phyloP scores from a whole-genome alignment of 1,140 invertebrate genomes.

The Orussus abietinus region DNA sequence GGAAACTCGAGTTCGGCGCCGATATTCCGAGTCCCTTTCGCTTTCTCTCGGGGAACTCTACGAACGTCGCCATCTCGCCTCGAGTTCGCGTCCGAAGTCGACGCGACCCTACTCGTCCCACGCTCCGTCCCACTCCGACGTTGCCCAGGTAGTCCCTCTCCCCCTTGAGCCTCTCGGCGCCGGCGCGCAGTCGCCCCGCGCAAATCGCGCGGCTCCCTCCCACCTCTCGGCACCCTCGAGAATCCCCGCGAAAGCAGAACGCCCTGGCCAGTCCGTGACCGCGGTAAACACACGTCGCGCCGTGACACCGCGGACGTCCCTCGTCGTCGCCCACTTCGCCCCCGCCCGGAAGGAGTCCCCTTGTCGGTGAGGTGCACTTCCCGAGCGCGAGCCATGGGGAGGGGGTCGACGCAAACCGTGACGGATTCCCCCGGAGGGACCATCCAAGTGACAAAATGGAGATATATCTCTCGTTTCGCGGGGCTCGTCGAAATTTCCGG shows the following conservation, averaged over 20 bases:
- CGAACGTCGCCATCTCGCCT: background rate
- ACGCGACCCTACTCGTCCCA: background rate
- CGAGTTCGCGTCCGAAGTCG: background rate
- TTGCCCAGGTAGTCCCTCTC: no score
- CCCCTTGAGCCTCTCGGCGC: slow-evolving; percentile 1
- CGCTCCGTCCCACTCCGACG: background rate
- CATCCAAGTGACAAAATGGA: no score
- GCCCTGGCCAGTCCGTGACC: slow-evolving; percentile 48
- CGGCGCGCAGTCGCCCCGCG: slow-evolving; percentile 40
- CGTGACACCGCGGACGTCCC: background rate
- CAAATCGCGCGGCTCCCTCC: slow-evolving; percentile 29
- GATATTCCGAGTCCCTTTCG: no score
- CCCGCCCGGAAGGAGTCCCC: no score
- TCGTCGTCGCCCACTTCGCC: background rate
- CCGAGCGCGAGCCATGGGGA: no score
- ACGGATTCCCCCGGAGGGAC: no score
- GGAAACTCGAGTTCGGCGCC: no score
- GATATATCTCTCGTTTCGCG: no score
- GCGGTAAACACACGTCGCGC: slow-evolving; percentile 39
- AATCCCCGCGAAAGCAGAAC: slow-evolving; percentile 47
- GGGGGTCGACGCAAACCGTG: no score
- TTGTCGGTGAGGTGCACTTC: no score
- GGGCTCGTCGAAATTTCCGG: no score
- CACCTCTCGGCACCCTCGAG: slow-evolving; percentile 14
- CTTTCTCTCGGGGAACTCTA: no score